Conservation (phyloP, 2,888 invertebrate genomes). For the Erynnis tages region DNA sequence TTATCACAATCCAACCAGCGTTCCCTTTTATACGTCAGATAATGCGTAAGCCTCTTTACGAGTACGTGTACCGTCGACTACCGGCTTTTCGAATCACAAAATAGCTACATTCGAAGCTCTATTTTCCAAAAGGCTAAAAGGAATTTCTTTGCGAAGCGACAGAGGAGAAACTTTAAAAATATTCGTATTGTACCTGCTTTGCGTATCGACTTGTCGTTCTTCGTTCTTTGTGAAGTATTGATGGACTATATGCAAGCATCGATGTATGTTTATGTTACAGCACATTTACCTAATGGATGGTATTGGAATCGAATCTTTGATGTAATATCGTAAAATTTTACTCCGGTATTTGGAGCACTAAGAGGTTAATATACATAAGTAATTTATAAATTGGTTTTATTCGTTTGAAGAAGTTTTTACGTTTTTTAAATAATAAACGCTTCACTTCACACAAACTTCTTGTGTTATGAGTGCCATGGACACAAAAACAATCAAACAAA, state of each 20-base stretch:
- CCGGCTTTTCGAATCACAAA: slow-evolving; percentile 24
- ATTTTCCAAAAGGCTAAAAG: slow-evolving; percentile 25
- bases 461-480: too few relatives aligned
- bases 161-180: slow-evolving; percentile 21
- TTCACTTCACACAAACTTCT: too few relatives aligned
- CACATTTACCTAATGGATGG: too few relatives aligned
- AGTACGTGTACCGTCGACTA: slow-evolving; percentile 3
- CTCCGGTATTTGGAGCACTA: too few relatives aligned
- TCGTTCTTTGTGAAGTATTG: slow-evolving; percentile 4
- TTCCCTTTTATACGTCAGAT: background rate
- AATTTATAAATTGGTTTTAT: too few relatives aligned
- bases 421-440: too few relatives aligned
- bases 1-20: background rate
- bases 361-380: too few relatives aligned
- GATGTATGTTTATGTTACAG: background rate
- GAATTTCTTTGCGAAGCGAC: slow-evolving; percentile 23
- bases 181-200: slow-evolving; percentile 19
- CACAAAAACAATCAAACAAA: too few relatives aligned
- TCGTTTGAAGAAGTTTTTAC: too few relatives aligned
- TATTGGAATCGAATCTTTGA: too few relatives aligned
- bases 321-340: too few relatives aligned
- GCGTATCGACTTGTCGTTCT: slow-evolving; percentile 7
- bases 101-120: slow-evolving; percentile 20
- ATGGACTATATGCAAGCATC: background rate
- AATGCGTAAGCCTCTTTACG: slow-evolving; percentile 6